A percentile compares a stretch with the other conserved stretches of the same genome.
Conservation (phyloP, 2,888 invertebrate genomes). For the Apotomis turbidana region DNA sequence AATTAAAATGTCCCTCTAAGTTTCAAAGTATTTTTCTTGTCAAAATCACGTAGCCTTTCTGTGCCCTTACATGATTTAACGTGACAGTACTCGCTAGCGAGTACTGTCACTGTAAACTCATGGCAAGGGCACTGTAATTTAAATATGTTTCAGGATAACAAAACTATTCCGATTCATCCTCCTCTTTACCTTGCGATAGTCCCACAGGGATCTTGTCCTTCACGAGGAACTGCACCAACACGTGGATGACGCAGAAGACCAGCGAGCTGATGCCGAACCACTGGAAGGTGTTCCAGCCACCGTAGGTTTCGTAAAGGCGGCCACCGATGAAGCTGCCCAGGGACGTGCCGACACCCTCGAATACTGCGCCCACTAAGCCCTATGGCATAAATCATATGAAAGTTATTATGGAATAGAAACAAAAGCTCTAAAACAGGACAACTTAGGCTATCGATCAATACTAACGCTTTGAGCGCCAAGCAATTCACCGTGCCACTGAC, state of each 20-base stretch:
- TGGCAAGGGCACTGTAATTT: too few species aligned
- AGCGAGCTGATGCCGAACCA: conserved; percentile 89
- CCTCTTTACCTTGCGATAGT: conserved; percentile 66
- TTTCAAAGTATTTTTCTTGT: too few species aligned
- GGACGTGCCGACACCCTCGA: conserved; percentile 94
- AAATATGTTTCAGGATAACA: background rate
- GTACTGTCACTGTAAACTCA: too few species aligned
- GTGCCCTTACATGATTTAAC: too few species aligned
- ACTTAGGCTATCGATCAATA: too few species aligned
- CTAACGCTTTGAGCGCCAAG: too few species aligned
- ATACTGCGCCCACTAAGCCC: conserved; percentile 93
- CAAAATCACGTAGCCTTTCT: too few species aligned
- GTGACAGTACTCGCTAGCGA: too few species aligned
- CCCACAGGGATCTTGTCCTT: conserved; percentile 53
- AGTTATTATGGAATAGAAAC: too few species aligned
- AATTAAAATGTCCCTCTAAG: too few species aligned
- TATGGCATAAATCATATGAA: conserved; percentile 58
- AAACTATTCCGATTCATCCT: conserved; percentile 11
- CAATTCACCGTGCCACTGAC: too few species aligned
- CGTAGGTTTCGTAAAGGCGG: conserved; percentile 84
- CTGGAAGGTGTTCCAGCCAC: conserved; percentile 88
- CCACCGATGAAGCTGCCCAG: conserved; percentile 92
- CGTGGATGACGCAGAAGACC: conserved; percentile 84
- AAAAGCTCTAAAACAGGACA: too few species aligned
- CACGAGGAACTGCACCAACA: conserved; percentile 73